Conservation (phyloP, 92 coral and sea anemone genomes). For the Epizoanthus illoricatus region DNA sequence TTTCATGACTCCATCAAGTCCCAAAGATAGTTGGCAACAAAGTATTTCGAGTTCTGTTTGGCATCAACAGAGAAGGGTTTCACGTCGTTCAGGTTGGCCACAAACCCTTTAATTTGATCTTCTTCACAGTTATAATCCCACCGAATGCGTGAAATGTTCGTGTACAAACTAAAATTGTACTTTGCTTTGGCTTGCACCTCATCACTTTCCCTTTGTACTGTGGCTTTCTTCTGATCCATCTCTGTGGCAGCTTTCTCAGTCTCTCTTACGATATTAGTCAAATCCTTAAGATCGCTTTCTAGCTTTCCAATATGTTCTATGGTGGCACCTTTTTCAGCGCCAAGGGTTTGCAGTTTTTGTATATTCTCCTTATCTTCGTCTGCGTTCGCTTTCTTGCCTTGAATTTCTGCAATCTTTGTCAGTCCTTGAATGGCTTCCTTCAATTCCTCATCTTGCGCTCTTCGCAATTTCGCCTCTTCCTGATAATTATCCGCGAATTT, state of each 20-base stretch:
- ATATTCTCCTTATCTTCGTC: conserved; percentile 45
- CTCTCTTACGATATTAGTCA: conserved; percentile 58
- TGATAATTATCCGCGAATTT: conserved; percentile 38
- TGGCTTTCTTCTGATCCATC: conserved; percentile 51
- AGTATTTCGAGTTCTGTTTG: conserved; percentile 72
- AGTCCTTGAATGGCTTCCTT: conserved; percentile 52
- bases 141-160: conserved; percentile 86
- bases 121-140: conserved; percentile 92
- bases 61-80: conserved; percentile 80
- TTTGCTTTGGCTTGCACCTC: conserved; percentile 89
- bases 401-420: conserved; percentile 37
- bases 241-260: conserved; percentile 53
- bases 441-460: conserved; percentile 48
- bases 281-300: conserved; percentile 58
- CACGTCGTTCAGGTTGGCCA: conserved; percentile 83
- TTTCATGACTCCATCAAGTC: conserved; percentile 63
- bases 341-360: conserved; percentile 48
- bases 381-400: conserved; percentile 29
- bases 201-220: conserved; percentile 48
- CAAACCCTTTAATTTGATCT: conserved; percentile 84
- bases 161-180: conserved; percentile 87
- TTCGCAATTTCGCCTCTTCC: conserved; percentile 24
- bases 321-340: conserved; percentile 52
- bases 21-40: conserved; percentile 85
- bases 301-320: conserved; percentile 65